Conservation (phyloP, 53 echinoderm and acorn worm species). For the Luidia sarsii region DNA sequence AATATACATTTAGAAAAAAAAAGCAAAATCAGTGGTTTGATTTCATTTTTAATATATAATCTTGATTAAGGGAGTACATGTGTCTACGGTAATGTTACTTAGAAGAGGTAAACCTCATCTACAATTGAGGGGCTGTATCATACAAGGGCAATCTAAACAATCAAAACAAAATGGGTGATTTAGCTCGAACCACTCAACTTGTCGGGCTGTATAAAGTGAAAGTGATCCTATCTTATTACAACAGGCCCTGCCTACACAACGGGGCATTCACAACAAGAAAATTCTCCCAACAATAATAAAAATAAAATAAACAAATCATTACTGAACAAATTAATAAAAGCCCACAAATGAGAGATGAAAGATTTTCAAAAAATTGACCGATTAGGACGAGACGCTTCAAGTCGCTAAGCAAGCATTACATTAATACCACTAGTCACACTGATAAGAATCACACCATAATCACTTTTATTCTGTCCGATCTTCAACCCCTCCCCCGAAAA, state of each 20-base stretch:
- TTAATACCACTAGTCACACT: background rate
- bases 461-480: background rate
- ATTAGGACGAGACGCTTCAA: background rate
- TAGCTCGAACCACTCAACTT: no score
- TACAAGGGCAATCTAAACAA: conserved; percentile 23
- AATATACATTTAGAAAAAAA: conserved; percentile 36
- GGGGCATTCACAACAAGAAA: no score
- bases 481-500: background rate
- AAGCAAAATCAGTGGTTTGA: no score
- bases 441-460: background rate
- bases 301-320: no score
- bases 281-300: no score
- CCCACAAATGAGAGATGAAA: no score
- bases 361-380: background rate
- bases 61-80: background rate
- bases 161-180: no score
- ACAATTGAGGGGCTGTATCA: background rate
- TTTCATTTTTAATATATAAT: background rate
- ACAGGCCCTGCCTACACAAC: no score
- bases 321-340: no score
- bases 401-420: conserved; percentile 20
- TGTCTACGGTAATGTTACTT: no score
- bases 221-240: no score
- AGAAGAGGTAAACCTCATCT: background rate
- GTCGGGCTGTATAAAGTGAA: no score